Percentiles rank a stretch among this genome's conserved stretches.
phyloP scores from a whole-genome alignment of 2,888 invertebrate species.

The Endomychus coccineus region DNA sequence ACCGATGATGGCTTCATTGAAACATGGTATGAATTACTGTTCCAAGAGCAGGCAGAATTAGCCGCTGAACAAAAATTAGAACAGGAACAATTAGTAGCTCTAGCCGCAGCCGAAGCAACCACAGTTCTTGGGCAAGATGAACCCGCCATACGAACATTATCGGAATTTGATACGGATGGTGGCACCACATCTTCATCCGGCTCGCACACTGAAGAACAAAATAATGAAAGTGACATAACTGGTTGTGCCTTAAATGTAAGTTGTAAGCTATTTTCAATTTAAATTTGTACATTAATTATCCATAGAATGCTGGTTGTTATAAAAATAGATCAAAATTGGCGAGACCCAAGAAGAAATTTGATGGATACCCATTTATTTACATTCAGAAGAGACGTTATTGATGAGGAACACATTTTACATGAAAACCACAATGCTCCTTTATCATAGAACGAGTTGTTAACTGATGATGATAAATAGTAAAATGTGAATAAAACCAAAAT shows the following conservation, averaged over 20 bases:
- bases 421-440: no score
- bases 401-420: no score
- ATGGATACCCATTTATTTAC: no score
- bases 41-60: constrained; percentile 56
- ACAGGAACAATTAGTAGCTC: constrained; percentile 38
- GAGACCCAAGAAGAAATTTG: no score
- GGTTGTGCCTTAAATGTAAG: constrained; percentile 72
- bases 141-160: constrained; percentile 26
- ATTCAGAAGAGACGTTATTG: no score
- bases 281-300: no score
- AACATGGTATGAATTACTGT: constrained; percentile 67
- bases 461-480: no score
- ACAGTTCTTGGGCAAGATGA: constrained; percentile 36
- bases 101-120: constrained; percentile 32
- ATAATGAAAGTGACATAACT: constrained; percentile 55
- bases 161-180: constrained; percentile 40
- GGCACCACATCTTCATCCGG: constrained; percentile 44
- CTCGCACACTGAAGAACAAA: constrained; percentile 57
- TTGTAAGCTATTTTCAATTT: constrained; percentile 30
- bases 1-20: constrained; percentile 83
- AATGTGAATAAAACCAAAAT: no score
- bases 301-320: no score
- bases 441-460: no score
- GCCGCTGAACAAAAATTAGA: constrained; percentile 49
- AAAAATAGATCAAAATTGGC: no score